Percentiles rank a stretch among this genome's conserved stretches.
Conservation (phyloP, 2,888 invertebrate genomes). For the Pristionchus japonicus region DNA sequence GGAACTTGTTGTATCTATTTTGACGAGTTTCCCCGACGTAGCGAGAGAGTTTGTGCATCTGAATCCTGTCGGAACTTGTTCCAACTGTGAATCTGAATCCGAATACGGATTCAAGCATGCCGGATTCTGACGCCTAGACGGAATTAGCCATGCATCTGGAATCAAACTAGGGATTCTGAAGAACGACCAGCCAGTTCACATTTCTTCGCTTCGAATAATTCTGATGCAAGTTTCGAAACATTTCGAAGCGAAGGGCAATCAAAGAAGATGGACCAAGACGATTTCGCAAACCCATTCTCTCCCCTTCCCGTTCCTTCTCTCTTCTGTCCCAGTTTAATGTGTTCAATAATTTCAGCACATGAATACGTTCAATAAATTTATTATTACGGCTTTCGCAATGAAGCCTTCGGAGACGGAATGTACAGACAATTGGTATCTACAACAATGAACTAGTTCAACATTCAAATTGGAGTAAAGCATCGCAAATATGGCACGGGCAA, state of each 20-base stretch:
- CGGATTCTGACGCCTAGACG: neutral
- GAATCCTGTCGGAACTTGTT: neutral
- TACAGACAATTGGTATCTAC: conserved; percentile 26
- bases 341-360: neutral
- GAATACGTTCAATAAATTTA: conserved; percentile 1
- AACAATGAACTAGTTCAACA: neutral
- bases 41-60: neutral
- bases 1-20: too few species aligned
- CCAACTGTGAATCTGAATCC: neutral
- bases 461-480: conserved; percentile 5
- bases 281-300: conserved; percentile 9
- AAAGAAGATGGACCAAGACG: conserved; percentile 2
- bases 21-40: too few species aligned
- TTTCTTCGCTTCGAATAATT: neutral
- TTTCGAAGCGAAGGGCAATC: neutral
- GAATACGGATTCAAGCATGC: neutral
- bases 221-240: conserved; percentile 4
- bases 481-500: neutral
- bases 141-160: neutral
- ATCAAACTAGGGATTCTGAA: neutral
- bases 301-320: neutral
- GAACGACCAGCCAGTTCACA: neutral
- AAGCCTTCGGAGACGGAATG: neutral
- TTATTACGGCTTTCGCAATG: neutral
- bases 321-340: neutral